These are phyloP conservation scores for Litoditis marina DNA, from an alignment of 2,888 invertebrate species.

Conservation along the genomic window DNA sequence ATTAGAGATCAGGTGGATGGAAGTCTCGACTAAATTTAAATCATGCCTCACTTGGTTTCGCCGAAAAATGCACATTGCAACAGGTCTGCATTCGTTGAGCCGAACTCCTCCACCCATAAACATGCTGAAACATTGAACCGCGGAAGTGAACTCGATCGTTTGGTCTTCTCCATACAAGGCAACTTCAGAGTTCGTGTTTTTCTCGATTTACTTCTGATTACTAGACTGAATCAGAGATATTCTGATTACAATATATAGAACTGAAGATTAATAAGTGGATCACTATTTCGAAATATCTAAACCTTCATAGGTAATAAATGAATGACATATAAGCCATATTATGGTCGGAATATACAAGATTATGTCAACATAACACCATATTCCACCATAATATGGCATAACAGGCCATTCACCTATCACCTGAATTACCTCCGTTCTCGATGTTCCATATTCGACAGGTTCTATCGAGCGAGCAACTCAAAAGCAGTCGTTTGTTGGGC, in stretches of 20 bases:
- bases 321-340: too few species aligned
- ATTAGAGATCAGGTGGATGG: too few species aligned
- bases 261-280: too few species aligned
- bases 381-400: too few species aligned
- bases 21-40: neutral
- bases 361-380: too few species aligned
- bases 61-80: slow-evolving; percentile 2
- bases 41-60: neutral
- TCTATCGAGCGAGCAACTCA: slow-evolving; percentile 63
- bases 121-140: neutral
- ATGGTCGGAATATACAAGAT: too few species aligned
- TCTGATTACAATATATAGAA: too few species aligned
- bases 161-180: neutral
- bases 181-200: too few species aligned
- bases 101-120: slow-evolving; percentile 12
- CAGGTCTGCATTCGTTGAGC: neutral
- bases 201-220: too few species aligned
- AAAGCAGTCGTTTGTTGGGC: slow-evolving; percentile 58
- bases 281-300: too few species aligned
- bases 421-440: slow-evolving; percentile 61
- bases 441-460: slow-evolving; percentile 63
- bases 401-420: too few species aligned
- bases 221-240: too few species aligned
- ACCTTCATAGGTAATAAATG: neutral
- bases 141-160: neutral